Percentiles rank a stretch among this genome's conserved stretches.
phyloP scores from a whole-genome alignment of 2,888 invertebrate species.

The Aleiodes testaceus region DNA sequence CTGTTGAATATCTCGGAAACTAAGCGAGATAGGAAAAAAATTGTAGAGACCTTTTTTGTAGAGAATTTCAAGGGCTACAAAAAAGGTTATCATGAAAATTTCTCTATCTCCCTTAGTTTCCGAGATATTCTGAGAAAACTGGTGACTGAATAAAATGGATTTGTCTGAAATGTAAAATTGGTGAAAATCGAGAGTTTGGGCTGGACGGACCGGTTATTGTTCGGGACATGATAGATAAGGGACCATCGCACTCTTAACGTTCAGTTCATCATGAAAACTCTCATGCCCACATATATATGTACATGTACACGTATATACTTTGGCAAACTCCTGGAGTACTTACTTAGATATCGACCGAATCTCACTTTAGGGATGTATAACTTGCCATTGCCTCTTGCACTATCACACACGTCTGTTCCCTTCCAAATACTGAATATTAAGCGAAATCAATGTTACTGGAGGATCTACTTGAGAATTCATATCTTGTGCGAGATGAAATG shows the following conservation, averaged over 20 bases:
- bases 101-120: too few relatives aligned
- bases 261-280: neutral
- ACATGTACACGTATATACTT: neutral
- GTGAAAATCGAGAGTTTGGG: conserved; percentile 24
- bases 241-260: conserved; percentile 38
- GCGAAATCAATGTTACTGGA: conserved; percentile 1
- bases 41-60: too few relatives aligned
- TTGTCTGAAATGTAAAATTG: too few relatives aligned
- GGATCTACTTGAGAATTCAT: conserved; percentile 3
- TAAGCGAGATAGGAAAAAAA: too few relatives aligned
- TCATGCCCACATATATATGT: neutral
- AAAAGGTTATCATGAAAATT: too few relatives aligned
- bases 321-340: conserved; percentile 16
- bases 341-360: conserved; percentile 25
- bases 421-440: conserved; percentile 23
- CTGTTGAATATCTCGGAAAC: too few relatives aligned
- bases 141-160: too few relatives aligned
- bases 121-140: too few relatives aligned
- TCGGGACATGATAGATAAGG: conserved; percentile 59
- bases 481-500: neutral
- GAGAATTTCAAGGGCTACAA: too few relatives aligned
- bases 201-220: conserved; percentile 56
- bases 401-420: conserved; percentile 25
- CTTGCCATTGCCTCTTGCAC: conserved; percentile 5
- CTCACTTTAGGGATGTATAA: conserved; percentile 20